These are phyloP conservation scores for Lepidonotus clava DNA, from an alignment of 2,888 invertebrate species.

Conservation along the genomic window DNA sequence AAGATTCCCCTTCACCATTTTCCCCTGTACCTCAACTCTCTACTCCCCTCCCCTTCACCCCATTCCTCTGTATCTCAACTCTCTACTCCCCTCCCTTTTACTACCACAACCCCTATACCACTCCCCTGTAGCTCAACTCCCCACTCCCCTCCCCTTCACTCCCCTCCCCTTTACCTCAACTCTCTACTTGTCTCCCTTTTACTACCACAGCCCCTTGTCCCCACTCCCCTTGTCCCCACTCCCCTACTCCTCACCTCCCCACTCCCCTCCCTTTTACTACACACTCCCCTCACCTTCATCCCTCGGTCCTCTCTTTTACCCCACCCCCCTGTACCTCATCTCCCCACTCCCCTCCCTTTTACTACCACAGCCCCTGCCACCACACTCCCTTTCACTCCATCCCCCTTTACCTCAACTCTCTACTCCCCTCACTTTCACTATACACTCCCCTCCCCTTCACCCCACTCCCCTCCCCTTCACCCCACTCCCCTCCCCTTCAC, in stretches of 20 bases:
- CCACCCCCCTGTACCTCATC: not conserved
- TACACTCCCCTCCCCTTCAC: not conserved
- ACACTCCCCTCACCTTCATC: not conserved
- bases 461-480: not conserved
- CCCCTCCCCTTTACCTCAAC: not conserved
- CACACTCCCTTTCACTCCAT: not conserved
- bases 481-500: not conserved
- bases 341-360: not conserved
- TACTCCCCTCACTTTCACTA: not conserved
- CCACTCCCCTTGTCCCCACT: not conserved
- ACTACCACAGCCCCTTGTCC: not conserved
- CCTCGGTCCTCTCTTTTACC: not conserved
- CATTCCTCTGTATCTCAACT: not conserved
- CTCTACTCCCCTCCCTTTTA: not conserved
- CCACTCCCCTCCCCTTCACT: not conserved
- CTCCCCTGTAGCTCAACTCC: not conserved
- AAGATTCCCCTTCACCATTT: not conserved
- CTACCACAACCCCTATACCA: not conserved
- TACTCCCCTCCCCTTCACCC: not conserved
- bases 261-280: not conserved
- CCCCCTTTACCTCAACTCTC: not conserved
- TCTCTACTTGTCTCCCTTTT: not conserved
- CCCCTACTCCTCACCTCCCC: not conserved
- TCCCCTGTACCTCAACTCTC: not conserved
- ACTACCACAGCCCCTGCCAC: no score